Base-by-base conservation (phyloP, 2,888 invertebrate genomes). In the Meloe dianella region DNA sequence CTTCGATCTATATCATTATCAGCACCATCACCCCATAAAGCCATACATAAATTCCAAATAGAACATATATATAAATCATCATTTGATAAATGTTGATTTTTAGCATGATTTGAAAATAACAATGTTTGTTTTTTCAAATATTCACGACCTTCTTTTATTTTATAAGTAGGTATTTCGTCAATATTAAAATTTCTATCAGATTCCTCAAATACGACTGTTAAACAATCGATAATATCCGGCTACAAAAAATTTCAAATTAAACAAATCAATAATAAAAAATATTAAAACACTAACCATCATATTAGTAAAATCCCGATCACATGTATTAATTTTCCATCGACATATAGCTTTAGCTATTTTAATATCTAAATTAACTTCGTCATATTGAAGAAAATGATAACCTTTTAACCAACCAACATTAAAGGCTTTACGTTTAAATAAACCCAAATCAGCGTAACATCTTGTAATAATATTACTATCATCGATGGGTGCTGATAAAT, bases 1-100 rank as follows among this genome's bases (percentile, higher is more conserved):
- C 77, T 68, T 56, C 78, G 68, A 32, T 74, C 71, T 8, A 70
- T 63, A 22, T 87, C 86, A 8, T 86, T 77, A 14, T 90, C 89
- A 0, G 90, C 86, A 30, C 92, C 88, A 14, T 89, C 89, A 1
- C 94, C 95, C 97, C 97, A 97, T 9, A 97, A 85, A 0, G 95
- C 93, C 8, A 91, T 89, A 75, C 94, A 91, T 0, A 95, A 85
- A 14, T 89, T 87, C 92, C 92, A 94, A 6, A 91, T 89, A 64
- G 90, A 87, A 14, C 84, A 74, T 27, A 86, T 84, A 69, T 88
- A 89, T 0, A 81, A 79, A 0, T 83, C 81, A 1, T 83, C 81
- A 8, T 70, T 68, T 20, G 68, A 74, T 41, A 66, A 56, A 12
- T 69, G 71, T 30, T 73, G 60, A 22, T 69, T 70, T 17, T 69